These are phyloP conservation scores for Oostethus manadensis DNA, from an alignment of 2,113 vertebrate species.

Conservation along the genomic window DNA sequence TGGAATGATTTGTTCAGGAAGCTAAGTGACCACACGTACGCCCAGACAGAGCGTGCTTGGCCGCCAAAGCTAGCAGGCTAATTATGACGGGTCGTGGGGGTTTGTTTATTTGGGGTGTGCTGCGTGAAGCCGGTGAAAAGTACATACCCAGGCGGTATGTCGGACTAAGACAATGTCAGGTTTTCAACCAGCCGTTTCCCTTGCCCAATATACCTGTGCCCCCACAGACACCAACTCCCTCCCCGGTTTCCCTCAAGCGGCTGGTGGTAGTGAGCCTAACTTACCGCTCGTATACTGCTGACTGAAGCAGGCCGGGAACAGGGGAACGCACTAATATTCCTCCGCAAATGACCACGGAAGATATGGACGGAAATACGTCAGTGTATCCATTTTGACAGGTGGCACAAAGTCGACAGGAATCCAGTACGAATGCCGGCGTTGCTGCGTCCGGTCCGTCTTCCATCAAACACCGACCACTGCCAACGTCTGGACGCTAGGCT, in stretches of 20 bases:
- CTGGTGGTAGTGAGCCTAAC: slow-evolving; percentile 27
- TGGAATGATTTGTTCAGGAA: not conserved
- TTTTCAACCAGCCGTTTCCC: slow-evolving; percentile 5
- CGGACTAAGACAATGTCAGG: too few relatives aligned
- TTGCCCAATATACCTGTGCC: slow-evolving; percentile 15
- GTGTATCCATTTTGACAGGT: not conserved
- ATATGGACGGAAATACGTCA: not conserved
- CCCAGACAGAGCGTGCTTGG: not conserved
- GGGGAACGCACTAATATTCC: not conserved
- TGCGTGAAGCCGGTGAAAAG: not conserved
- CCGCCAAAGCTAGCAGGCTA: slow-evolving; percentile 35
- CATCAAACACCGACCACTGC: slow-evolving; percentile 45
- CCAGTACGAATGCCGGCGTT: not conserved
- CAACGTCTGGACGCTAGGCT: not conserved
- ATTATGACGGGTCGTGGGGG: not conserved
- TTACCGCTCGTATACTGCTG: slow-evolving; percentile 32
- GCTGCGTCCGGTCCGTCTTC: slow-evolving; percentile 11
- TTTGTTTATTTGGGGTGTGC: not conserved
- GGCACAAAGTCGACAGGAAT: not conserved
- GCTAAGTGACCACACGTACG: slow-evolving; percentile 28
- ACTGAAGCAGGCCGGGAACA: slow-evolving; percentile 31
- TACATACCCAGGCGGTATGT: not conserved
- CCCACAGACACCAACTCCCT: slow-evolving; percentile 14
- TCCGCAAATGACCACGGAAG: not conserved
- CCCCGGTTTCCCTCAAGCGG: slow-evolving; percentile 10